A percentile compares a stretch with the other conserved stretches of the same genome.
phyloP scores from a whole-genome alignment of 2,113 vertebrate genomes.

The Hoplias malabaricus region DNA sequence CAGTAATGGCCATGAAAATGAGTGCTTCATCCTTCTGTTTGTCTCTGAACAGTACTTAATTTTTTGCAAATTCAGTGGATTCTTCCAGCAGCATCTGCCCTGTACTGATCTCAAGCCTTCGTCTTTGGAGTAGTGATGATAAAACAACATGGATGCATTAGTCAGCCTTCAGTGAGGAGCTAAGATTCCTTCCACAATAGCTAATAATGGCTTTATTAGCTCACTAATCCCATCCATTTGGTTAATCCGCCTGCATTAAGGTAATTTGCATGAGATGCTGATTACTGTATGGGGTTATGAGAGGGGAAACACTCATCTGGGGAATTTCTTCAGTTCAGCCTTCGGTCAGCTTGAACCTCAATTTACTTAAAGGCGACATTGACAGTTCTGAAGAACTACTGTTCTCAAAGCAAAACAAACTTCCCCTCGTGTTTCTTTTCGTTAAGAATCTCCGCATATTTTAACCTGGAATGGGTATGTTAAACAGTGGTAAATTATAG shows the following conservation, averaged over 20 bases:
- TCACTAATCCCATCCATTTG: constrained; percentile 45
- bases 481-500: too few relatives aligned
- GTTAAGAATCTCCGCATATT: too few relatives aligned
- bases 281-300: constrained; percentile 22
- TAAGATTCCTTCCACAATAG: neutral
- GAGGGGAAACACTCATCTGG: constrained; percentile 26
- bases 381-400: too few relatives aligned
- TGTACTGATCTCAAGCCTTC: neutral
- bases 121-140: neutral
- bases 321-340: constrained; percentile 38
- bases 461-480: too few relatives aligned
- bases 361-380: constrained; percentile 18
- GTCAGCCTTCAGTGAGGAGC: neutral
- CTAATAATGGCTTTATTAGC: constrained; percentile 40
- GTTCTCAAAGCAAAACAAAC: too few relatives aligned
- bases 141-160: neutral
- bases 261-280: constrained; percentile 37
- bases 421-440: neutral
- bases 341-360: constrained; percentile 23
- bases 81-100: neutral
- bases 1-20: neutral
- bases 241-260: constrained; percentile 39
- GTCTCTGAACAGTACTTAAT: neutral
- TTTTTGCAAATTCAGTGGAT: neutral
- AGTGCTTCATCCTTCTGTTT: neutral